Evolutionary conservation across 1,140 invertebrate species (phyloP), one percentile per base, ranked within the genome.

Genomic region (Drosophila lowei): DNA sequence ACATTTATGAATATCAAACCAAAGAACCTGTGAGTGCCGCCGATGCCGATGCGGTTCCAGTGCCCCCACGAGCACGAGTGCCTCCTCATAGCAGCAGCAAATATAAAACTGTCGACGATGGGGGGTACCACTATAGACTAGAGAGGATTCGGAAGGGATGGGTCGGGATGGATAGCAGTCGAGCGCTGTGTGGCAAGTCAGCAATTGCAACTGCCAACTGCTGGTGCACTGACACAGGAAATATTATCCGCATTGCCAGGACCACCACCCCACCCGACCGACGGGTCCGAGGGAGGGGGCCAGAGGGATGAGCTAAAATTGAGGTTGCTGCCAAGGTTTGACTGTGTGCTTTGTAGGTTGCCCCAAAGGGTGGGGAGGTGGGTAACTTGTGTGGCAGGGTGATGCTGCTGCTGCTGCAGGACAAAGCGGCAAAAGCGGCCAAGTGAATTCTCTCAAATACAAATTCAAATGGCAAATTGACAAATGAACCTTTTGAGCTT

Each of bases 381-480:
- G 49, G 18, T n/a, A n/a, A 11, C 9, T 38, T n/a, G 11, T 44
- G 34, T 23, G 50, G 30, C 9, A 41, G 42, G 30, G 60, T 38
- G 61, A 3, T 9, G 30, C 2, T 9, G 30, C 8, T 3, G 30
- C 30, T 34, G 59, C 23, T 41, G 41, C 49, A 66, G 77, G 77
- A 85, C 81, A 86, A 86, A 81, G 77, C 81, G 34, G 74, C 74
- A 86, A 88, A 81, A 86, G 83, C 81, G 81, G 83, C 83, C 81
- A 86, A 86, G 81, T 86, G 81, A 86, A 86, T 86, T 86, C 77
- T 86, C 77, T 76, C 77, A 86, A 88, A 86, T 88, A 88, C 81
- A 86, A 86, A 86, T 86, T 88, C 81, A 86, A 86, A 86, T 86
- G 83, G 77, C 83, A 86, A 86, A 86, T 86, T 86, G 81, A 86